These are phyloP conservation scores for Cyprinodon variegatus DNA, from an alignment of 2,113 vertebrate species.

Conservation along the genomic window DNA sequence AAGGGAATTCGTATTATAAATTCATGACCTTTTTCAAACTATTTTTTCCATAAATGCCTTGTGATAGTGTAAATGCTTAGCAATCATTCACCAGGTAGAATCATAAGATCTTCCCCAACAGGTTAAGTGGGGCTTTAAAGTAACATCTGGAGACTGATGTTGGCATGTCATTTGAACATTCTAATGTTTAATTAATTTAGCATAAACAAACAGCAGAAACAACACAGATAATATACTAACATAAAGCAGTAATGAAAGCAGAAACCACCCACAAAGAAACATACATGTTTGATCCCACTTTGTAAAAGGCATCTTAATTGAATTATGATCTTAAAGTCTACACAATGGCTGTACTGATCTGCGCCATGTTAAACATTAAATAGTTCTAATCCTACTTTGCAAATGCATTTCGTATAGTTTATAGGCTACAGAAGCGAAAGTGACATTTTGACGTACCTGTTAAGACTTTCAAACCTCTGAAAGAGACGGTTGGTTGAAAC, in stretches of 20 bases:
- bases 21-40: no score
- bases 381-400: no score
- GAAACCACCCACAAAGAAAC: background rate
- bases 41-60: no score
- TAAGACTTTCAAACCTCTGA: background rate
- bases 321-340: background rate
- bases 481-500: background rate
- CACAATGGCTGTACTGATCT: background rate
- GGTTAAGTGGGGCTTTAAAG: no score
- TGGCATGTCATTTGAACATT: background rate
- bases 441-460: slow-evolving; percentile 29
- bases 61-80: no score
- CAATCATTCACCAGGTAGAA: no score
- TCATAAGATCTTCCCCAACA: no score
- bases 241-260: background rate
- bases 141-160: background rate
- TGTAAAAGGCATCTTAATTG: background rate
- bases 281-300: background rate
- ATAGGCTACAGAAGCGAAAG: background rate
- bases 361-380: no score
- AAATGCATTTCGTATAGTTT: background rate
- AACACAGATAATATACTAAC: background rate
- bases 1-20: no score
- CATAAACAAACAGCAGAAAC: background rate
- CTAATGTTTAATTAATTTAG: background rate